These are phyloP conservation scores for Stichodactyla mertensii DNA, from an alignment of 64 coral and sea anemone species.

Conservation along the genomic window DNA sequence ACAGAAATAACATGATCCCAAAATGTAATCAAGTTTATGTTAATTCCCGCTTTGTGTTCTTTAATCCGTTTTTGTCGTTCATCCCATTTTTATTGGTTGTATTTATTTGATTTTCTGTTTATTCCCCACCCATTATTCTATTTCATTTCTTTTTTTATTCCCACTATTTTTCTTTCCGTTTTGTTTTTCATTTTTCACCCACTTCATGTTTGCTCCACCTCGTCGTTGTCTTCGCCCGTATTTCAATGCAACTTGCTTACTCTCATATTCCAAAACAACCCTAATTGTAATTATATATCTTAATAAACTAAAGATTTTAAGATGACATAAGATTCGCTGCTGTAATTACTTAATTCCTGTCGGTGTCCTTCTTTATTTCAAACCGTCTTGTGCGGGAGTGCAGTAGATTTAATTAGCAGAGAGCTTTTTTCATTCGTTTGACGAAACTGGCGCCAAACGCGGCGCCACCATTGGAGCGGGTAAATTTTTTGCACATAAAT, in stretches of 20 bases:
- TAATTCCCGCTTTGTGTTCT: no score
- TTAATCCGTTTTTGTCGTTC: no score
- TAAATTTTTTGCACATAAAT: background rate
- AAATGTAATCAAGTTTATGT: no score
- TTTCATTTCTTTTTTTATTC: background rate
- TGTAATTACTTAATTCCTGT: background rate
- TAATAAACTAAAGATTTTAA: background rate
- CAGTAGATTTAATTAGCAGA: background rate
- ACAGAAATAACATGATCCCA: background rate
- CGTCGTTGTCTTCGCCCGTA: background rate
- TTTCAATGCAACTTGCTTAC: background rate
- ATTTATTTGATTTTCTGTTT: no score
- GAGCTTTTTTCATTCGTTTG: background rate
- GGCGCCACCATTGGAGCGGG: background rate
- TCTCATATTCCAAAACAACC: background rate
- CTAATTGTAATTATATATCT: background rate
- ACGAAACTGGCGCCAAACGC: background rate
- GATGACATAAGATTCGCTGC: background rate
- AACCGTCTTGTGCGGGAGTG: background rate
- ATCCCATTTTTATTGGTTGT: no score
- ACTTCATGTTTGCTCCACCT: background rate
- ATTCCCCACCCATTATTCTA: no score
- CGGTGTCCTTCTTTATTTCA: background rate
- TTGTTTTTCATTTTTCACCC: background rate
- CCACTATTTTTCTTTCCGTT: background rate